A percentile compares a stretch with the other conserved stretches of the same genome.
These are phyloP conservation scores for Fopius arisanus DNA, from an alignment of 1,140 invertebrate species.

Conservation along the genomic window DNA sequence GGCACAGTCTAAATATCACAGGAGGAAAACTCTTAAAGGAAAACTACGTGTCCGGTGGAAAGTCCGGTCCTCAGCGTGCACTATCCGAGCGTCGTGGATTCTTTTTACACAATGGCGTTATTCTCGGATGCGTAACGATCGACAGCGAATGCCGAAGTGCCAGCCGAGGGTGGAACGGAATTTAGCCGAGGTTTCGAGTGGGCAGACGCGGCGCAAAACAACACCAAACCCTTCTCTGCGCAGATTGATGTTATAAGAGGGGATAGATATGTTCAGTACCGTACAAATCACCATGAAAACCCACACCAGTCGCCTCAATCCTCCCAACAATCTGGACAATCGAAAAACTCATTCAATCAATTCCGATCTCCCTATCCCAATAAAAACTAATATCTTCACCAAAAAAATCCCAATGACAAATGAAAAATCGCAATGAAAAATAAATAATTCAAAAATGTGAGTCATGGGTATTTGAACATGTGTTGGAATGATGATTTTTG, in stretches of 20 bases:
- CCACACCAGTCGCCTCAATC: background rate
- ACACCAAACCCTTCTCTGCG: conserved; percentile 38
- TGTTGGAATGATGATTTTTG: no score
- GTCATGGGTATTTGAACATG: no score
- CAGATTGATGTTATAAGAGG: conserved; percentile 27
- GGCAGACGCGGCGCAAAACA: conserved; percentile 52
- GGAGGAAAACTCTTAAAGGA: conserved; percentile 56
- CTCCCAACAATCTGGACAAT: no score
- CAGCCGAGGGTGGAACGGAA: conserved; percentile 41
- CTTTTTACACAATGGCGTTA: conserved; percentile 62
- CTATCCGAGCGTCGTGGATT: conserved; percentile 55
- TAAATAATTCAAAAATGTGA: no score
- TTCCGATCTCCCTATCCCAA: no score
- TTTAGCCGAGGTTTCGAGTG: conserved; percentile 27
- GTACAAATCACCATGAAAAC: background rate
- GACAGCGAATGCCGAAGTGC: conserved; percentile 40
- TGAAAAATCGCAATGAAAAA: no score
- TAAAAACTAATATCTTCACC: no score
- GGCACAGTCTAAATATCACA: conserved; percentile 66
- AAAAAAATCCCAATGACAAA: no score
- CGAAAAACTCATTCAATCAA: no score
- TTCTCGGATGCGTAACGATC: conserved; percentile 55
- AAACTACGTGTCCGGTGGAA: conserved; percentile 54
- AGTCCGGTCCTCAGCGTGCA: conserved; percentile 54
- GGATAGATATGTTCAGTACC: conserved; percentile 13